Percentiles rank a stretch among this genome's conserved stretches.
phyloP scores from a whole-genome alignment of 37 sponge, comb jelly and placozoan genomes.

The Cladorhizidae sp. region DNA sequence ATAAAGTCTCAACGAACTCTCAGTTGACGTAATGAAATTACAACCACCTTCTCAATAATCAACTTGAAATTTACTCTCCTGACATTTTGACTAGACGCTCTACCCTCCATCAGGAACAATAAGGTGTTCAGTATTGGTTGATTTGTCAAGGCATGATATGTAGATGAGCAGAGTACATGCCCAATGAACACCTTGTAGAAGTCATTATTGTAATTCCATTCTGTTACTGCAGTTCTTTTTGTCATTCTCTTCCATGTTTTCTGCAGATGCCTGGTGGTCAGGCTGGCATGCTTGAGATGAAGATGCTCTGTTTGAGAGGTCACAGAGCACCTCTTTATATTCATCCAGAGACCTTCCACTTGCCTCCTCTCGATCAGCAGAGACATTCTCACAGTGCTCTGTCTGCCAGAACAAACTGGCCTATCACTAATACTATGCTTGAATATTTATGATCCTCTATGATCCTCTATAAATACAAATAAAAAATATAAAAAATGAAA shows the following conservation, averaged over 20 bases:
- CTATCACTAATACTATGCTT: constrained; percentile 62
- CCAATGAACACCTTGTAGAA: not conserved
- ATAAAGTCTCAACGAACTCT: not conserved
- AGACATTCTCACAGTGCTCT: not conserved
- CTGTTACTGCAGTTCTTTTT: not conserved
- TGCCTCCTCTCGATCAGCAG: constrained; percentile 58
- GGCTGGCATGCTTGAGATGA: constrained; percentile 42
- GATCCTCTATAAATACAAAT: too few species aligned
- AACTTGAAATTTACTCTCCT: too few species aligned
- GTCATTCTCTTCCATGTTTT: not conserved
- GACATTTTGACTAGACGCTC: too few species aligned
- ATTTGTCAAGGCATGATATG: too few species aligned
- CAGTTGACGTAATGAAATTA: too few species aligned
- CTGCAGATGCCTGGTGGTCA: constrained; percentile 32
- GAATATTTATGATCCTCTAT: constrained; percentile 5
- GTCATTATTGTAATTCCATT: too few species aligned
- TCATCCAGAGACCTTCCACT: constrained; percentile 47
- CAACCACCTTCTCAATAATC: too few species aligned
- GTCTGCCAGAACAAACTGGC: constrained; percentile 52
- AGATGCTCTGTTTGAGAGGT: constrained; percentile 37
- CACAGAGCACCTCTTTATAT: not conserved
- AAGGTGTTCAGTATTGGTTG: too few species aligned
- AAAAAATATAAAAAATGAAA: too few species aligned
- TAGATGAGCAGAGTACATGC: not conserved
- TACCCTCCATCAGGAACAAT: too few species aligned